Evolutionary conservation across 2,888 invertebrate genomes (phyloP).

Genomic region (Brachylomia viminalis): DNA sequence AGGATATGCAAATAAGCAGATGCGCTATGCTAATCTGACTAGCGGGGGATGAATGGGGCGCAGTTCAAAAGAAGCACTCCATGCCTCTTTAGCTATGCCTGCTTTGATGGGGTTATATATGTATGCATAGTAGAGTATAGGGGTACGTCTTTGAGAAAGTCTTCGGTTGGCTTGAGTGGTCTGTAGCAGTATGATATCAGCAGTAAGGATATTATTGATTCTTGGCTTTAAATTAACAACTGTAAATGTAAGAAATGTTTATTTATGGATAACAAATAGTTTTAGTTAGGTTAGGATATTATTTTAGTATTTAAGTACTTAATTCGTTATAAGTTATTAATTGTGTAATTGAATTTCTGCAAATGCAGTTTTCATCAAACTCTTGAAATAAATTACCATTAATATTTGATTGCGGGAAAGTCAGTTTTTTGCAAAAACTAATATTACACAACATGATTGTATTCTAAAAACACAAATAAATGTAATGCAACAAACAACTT

Average conservation of each 20-base stretch:
- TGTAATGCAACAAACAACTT: neutral
- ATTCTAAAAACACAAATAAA: neutral
- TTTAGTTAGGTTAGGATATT: neutral
- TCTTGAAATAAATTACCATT: neutral
- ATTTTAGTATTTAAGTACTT: too few relatives aligned
- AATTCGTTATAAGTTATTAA: too few relatives aligned
- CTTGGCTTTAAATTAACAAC: too few relatives aligned
- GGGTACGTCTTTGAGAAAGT: constrained; percentile 46
- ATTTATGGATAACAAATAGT: neutral
- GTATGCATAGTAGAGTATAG: neutral
- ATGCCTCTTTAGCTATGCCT: constrained; percentile 52
- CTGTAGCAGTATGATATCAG: constrained; percentile 7
- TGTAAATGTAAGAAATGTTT: neutral
- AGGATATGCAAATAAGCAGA: constrained; percentile 68
- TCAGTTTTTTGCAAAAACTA: neutral
- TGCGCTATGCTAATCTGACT: constrained; percentile 69
- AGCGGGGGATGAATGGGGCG: constrained; percentile 68
- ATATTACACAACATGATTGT: neutral
- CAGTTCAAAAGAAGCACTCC: constrained; percentile 65
- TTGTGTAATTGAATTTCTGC: neutral
- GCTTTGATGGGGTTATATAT: constrained; percentile 37
- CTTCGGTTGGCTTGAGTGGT: constrained; percentile 44
- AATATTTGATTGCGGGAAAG: neutral
- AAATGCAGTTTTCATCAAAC: neutral
- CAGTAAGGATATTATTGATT: neutral